Evolutionary conservation across 2,797 vertebrate species (phyloP).

Genomic region (Euphonia xanthogaster): DNA sequence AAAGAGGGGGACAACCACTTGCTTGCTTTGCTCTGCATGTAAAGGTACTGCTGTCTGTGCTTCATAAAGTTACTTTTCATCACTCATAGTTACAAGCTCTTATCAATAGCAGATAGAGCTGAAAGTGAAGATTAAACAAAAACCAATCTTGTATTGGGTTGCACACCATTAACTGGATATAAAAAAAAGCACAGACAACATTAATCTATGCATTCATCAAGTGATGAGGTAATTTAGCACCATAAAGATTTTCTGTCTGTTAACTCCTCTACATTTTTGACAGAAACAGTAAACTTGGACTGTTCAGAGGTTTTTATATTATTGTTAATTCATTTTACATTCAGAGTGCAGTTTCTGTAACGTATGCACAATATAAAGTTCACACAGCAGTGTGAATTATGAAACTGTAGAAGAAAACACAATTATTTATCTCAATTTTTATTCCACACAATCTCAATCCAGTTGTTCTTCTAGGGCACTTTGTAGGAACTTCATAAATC

Average conservation of each 20-base stretch:
- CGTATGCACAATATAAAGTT: background rate
- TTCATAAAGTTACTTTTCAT: background rate
- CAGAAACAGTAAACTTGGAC: background rate
- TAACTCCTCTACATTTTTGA: background rate
- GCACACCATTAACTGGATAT: background rate
- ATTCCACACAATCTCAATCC: background rate
- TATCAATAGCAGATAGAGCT: background rate
- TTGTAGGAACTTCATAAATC: background rate
- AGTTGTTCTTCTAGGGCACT: background rate
- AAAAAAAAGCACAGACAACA: conserved; percentile 13
- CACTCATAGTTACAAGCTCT: background rate
- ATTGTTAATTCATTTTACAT: conserved; percentile 8
- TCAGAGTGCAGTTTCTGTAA: background rate
- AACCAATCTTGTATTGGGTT: background rate
- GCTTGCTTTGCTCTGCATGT: background rate
- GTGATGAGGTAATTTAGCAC: conserved; percentile 6
- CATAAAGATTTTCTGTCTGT: background rate
- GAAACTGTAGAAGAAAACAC: conserved; percentile 34
- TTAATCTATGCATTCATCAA: conserved; percentile 11
- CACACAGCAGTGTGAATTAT: background rate
- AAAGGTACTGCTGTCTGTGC: background rate
- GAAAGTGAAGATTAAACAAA: background rate
- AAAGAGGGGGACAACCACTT: background rate
- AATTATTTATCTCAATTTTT: background rate
- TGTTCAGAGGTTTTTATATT: background rate